Evolutionary conservation across 2,797 vertebrate species (phyloP).

Genomic region (Etheostoma perlongum): DNA sequence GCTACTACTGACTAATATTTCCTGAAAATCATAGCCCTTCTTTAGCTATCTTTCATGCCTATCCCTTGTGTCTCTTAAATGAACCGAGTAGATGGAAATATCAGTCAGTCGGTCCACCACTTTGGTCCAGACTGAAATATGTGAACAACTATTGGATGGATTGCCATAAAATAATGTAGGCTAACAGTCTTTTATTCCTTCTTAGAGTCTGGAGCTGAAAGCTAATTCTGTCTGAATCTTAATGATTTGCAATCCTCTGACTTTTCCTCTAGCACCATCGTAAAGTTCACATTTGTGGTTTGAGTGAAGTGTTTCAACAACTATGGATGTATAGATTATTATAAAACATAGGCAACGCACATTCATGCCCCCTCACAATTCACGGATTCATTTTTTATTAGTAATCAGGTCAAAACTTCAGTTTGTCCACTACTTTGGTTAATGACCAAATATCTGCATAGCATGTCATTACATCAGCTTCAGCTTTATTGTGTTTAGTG

Average conservation of each 20-base stretch:
- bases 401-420: not conserved
- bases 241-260: not conserved
- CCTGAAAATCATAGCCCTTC: slow-evolving; percentile 80
- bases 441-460: not conserved
- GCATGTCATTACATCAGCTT: not conserved
- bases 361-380: not conserved
- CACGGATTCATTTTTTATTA: not conserved
- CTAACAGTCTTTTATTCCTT: too few species aligned
- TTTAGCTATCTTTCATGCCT: not conserved
- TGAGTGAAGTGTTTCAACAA: not conserved
- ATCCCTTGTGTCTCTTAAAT: slow-evolving; percentile 56
- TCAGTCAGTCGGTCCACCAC: not conserved
- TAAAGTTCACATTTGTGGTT: not conserved
- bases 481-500: not conserved
- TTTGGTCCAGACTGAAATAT: not conserved
- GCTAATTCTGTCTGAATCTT: not conserved
- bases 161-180: not conserved
- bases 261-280: too few species aligned
- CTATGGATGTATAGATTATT: too few species aligned
- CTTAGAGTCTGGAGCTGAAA: not conserved
- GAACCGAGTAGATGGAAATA: slow-evolving; percentile 83
- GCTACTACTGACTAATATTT: slow-evolving; percentile 62
- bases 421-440: not conserved
- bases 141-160: not conserved
- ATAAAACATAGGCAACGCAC: not conserved